These are phyloP conservation scores for Cecropterus lyciades DNA, from an alignment of 1,140 invertebrate species.

Conservation along the genomic window DNA sequence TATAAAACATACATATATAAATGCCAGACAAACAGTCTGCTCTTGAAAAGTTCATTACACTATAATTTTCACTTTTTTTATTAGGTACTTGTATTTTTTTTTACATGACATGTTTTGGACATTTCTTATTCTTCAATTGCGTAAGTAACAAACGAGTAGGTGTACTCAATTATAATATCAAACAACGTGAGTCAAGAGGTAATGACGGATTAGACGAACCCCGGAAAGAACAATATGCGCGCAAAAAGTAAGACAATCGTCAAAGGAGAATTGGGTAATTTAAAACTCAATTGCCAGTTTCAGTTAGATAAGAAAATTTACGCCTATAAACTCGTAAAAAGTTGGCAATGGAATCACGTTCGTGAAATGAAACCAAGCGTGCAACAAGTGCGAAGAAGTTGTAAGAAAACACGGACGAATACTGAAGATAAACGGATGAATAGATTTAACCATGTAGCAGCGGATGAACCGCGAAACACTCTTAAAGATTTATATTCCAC, in stretches of 20 bases:
- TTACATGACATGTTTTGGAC: constrained; percentile 38
- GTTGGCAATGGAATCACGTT: constrained; percentile 70
- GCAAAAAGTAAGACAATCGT: constrained; percentile 52
- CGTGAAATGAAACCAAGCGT: constrained; percentile 63
- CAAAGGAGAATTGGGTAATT: constrained; percentile 58
- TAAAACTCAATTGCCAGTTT: constrained; percentile 60
- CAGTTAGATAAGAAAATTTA: constrained; percentile 64
- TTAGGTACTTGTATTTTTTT: constrained; percentile 16
- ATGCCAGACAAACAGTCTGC: neutral
- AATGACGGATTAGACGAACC: constrained; percentile 42
- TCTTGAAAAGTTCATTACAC: constrained; percentile 37
- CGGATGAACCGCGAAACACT: constrained; percentile 29
- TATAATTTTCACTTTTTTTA: constrained; percentile 48
- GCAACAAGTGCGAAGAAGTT: constrained; percentile 76
- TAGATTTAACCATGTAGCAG: constrained; percentile 43
- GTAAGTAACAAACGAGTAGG: constrained; percentile 38
- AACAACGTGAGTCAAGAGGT: constrained; percentile 46
- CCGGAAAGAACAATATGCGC: constrained; percentile 40
- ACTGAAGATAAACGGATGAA: constrained; percentile 41
- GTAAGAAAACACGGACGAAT: constrained; percentile 55
- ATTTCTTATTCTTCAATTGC: constrained; percentile 53
- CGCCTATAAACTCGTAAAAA: constrained; percentile 56
- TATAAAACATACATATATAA: neutral
- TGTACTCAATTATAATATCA: constrained; percentile 27
- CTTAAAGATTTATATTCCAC: constrained; percentile 41